Conservation (phyloP, 1,140 invertebrate genomes). For the Manduca sexta region DNA sequence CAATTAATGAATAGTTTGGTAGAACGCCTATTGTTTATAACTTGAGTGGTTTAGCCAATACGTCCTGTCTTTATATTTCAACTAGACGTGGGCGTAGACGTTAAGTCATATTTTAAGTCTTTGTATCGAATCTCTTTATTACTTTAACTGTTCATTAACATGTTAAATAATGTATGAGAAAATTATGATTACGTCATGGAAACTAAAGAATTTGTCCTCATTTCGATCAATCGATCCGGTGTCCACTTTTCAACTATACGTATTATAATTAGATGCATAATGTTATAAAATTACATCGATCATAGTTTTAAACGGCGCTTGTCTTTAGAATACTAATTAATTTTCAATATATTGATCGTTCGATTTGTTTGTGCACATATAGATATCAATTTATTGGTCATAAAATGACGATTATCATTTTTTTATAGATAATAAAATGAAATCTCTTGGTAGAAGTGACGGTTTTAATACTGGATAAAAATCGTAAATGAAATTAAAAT, state of each 20-base stretch:
- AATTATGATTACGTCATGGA: slow-evolving; percentile 17
- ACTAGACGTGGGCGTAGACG: slow-evolving; percentile 23
- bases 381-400: slow-evolving; percentile 14
- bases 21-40: not conserved
- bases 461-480: slow-evolving; percentile 8
- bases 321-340: slow-evolving; percentile 27
- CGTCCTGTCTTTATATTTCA: slow-evolving; percentile 18
- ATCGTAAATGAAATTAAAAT: slow-evolving; percentile 5
- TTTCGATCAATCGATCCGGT: slow-evolving; percentile 8
- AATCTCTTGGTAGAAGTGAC: slow-evolving; percentile 8
- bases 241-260: slow-evolving; percentile 10
- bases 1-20: not conserved
- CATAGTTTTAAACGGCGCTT: slow-evolving; percentile 26
- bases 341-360: slow-evolving; percentile 28
- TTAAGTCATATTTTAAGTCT: slow-evolving; percentile 22
- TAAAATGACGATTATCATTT: slow-evolving; percentile 10
- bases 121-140: slow-evolving; percentile 28
- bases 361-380: slow-evolving; percentile 10
- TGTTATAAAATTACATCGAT: slow-evolving; percentile 18
- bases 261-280: slow-evolving; percentile 25
- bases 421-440: slow-evolving; percentile 14
- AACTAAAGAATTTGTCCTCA: slow-evolving; percentile 18
- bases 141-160: slow-evolving; percentile 21
- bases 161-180: slow-evolving; percentile 20
- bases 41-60: slow-evolving; percentile 1